Base-by-base conservation (phyloP, 2,888 invertebrate species). In the Trachelus tabidus region DNA sequence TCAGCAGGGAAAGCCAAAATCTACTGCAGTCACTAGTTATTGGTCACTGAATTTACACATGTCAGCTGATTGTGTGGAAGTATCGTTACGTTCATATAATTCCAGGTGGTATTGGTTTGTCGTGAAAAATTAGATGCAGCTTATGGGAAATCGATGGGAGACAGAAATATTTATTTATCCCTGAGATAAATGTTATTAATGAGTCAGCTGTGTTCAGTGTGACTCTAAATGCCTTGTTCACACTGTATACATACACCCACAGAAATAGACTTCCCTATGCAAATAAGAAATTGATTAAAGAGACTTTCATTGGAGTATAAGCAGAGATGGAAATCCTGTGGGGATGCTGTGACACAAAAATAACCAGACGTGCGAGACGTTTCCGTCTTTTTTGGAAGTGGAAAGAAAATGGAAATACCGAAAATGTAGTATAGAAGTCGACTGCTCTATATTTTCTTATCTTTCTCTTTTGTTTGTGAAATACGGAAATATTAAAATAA, bases 241-340 rank as follows among this genome's bases (percentile, higher is more conserved):
- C 23, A 56, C 56, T 56, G 9, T 23, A 56, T 9, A n/a, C 31
- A 31, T 31, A 0, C 34, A 73, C 30, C 11, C 12, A 75, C 76
- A 30, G 71, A 75, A 73, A 74, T 77, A 77, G 75, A 73, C 68
- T 30, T 33, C 31, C n/a, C 35, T 30, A 30, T 56, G 71, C 71
- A 56, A 77, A 77, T 77, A 75, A 75, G 75, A 77, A 74, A 71
- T 77, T 56, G 74, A 77, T 77, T 77, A 77, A 74, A 77, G 68
- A 6, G 33, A 69, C 9, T 56, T 56, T 15, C 56, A 6, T 56
- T 23, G 56, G 23, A 56, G 23, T 56, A 23, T 23, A 56, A 56
- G 23, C 56, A 6, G 23, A 6, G 23, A 23, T 56, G 56, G 9
- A 23, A 9, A 23, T 56, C 56, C 9, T 56, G 56, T 23, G 9